Evolutionary conservation across 2,888 invertebrate species (phyloP), one percentile per base, ranked within the genome.

Genomic region (Carterocephalus palaemon): DNA sequence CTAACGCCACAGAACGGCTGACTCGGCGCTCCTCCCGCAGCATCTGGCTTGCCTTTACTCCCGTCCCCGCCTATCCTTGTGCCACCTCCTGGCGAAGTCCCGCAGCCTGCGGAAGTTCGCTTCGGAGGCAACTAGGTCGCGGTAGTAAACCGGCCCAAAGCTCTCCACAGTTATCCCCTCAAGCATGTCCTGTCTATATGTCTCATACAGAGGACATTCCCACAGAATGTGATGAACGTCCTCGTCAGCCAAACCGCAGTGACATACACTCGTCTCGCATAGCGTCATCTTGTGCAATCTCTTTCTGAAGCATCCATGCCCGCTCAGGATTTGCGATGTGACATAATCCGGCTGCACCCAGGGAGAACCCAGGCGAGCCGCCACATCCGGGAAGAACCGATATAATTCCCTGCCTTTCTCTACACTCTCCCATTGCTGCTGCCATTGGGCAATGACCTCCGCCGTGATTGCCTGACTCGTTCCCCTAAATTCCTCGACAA

Each of bases 261-360:
- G 16, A 24, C 51, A 52, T 22, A 3, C n/a, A 5, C 22, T 22
- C 4, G 2, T n/a, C 8, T 52, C 45, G 2, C 19, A 4, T 19
- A 60, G 24, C 3, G 5, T 37, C 54, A 57, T 51, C 0, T 42
- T 46, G 3, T 29, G 2, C 36, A 59, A 10, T 7, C 57, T 38
- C 34, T 49, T 45, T 1, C 49, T 19, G 7, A 55, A 57, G 2
- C 52, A 55, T 5, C 57, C 59, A 28, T 61, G 58, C 2, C 56
- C 60, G 0, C 51, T 37, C n/a, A 54, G 43, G 2, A 57, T 24
- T 37, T 58, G 54, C 0, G 56, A 57, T 2, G 43, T 29, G 1
- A 28, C 49, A 8, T 57, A 54, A 49, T 60, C 59, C 33, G 57
- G 57, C 3, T 45, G 50, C 0, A 60, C 51, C 57, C 59, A 62